A percentile compares a stretch with the other conserved stretches of the same genome.
Evolutionary conservation across 2,113 vertebrate genomes (phyloP).

Genomic region (Sapayoa aenigma): DNA sequence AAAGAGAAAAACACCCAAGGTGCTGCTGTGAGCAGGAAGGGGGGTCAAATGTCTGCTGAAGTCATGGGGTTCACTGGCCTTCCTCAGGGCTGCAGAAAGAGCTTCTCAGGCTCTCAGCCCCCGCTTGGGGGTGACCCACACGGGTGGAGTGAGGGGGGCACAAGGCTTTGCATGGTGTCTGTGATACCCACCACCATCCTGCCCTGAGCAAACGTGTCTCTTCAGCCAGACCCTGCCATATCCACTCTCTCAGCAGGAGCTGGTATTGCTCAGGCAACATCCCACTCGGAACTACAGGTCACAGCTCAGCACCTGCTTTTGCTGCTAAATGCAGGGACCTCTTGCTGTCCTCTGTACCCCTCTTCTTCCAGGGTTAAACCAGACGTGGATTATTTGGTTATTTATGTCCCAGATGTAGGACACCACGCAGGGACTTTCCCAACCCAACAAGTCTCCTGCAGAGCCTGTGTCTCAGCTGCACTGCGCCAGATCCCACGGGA

Average conservation of each 20-base stretch:
- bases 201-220: background rate
- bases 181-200: background rate
- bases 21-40: background rate
- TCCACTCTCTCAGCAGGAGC: background rate
- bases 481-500: background rate
- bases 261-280: rapidly evolving
- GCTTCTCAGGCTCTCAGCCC: background rate
- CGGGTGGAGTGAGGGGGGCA: too few species aligned
- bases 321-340: background rate
- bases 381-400: background rate
- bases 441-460: background rate
- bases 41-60: background rate
- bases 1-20: background rate
- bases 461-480: background rate
- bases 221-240: background rate
- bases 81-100: background rate
- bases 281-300: rapidly evolving
- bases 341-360: rapidly evolving
- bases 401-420: background rate
- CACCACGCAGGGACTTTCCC: background rate
- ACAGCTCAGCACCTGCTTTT: background rate
- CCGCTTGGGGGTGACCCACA: rapidly evolving
- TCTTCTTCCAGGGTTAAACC: background rate
- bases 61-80: background rate
- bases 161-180: rapidly evolving